These are phyloP conservation scores for Dasypolia templi DNA, from an alignment of 2,888 invertebrate genomes.

Conservation along the genomic window DNA sequence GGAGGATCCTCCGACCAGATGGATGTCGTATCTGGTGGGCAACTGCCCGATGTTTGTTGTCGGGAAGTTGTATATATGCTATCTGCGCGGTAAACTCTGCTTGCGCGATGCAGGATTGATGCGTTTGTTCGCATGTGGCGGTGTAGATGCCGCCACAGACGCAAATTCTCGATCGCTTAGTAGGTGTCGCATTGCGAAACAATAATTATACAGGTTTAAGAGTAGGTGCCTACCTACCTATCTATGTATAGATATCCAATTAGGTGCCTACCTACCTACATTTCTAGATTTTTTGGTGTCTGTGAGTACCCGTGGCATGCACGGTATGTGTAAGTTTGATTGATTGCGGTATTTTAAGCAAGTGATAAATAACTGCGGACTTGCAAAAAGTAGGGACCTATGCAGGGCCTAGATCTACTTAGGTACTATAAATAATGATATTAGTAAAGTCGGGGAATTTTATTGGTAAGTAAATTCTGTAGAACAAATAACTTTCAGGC, in stretches of 20 bases:
- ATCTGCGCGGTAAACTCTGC: too few relatives aligned
- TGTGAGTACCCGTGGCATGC: conserved; percentile 4
- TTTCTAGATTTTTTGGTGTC: conserved; percentile 31
- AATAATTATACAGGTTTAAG: conserved; percentile 1
- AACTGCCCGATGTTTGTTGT: too few relatives aligned
- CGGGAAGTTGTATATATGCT: too few relatives aligned
- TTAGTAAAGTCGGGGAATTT: too few relatives aligned
- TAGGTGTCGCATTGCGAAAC: neutral
- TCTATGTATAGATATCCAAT: neutral
- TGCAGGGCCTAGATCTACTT: neutral
- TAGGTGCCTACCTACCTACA: neutral
- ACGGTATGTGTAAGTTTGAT: neutral
- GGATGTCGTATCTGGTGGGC: too few relatives aligned
- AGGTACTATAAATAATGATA: neutral
- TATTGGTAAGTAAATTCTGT: too few relatives aligned
- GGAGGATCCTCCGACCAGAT: too few relatives aligned
- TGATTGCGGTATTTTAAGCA: neutral
- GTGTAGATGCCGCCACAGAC: too few relatives aligned
- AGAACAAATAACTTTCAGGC: too few relatives aligned
- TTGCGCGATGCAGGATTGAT: too few relatives aligned
- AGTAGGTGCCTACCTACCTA: neutral
- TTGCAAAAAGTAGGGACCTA: conserved; percentile 1
- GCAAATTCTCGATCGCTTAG: neutral
- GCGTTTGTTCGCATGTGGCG: too few relatives aligned
- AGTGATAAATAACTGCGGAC: neutral